Base-by-base conservation (phyloP, 2,797 vertebrate genomes). In the Odontamblyopus lacepedii region DNA sequence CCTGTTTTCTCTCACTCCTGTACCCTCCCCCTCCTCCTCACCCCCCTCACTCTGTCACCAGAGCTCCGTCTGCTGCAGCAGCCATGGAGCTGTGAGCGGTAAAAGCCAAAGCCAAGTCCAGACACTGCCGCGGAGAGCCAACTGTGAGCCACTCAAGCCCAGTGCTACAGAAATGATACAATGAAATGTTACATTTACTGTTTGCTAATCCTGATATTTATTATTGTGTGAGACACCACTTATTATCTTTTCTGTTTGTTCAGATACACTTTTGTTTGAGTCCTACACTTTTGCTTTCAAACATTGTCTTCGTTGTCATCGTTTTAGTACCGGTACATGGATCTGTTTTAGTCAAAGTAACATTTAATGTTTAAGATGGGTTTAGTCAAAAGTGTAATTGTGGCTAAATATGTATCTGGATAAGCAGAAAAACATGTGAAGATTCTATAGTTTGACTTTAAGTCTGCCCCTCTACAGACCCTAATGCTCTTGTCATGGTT, bases 21-120 rank as follows among this genome's bases (percentile, higher is more conserved):
- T 81, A 84, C 83, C 51, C 71, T 76, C 84, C 38, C 74, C 85
- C 83, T 85, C 72, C 38, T 67, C 73, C 76, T 78, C 75, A 67
- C 73, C 29, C 69, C 69, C 55, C 55, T 57, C 55, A 57, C 55
- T 71, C 87, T 79, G 63, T 87, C 85, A 83, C 86, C 86, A 91
- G 85, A 86, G 76, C 57, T 83, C 71, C 91, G 87, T 90, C 87
- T 91, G 88, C 89, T 90, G 76, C 87, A 88, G 87, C 91, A 94
- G 91, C 88, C 87, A 86, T 67, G 81, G 84, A 89, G 86, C 63
- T 77, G 79, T 78, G 85, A 87, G 81, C 85, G 87, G 88, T 74
- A 23, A 78, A 69, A 70, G 77, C 70, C 64, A 35, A 63, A 67
- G 76, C 76, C 70, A 82, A 27, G 57, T 83, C 89, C 91, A 86